A percentile compares a stretch with the other conserved stretches of the same genome.
phyloP scores from a whole-genome alignment of 2,113 vertebrate species.

The Rana temporaria region DNA sequence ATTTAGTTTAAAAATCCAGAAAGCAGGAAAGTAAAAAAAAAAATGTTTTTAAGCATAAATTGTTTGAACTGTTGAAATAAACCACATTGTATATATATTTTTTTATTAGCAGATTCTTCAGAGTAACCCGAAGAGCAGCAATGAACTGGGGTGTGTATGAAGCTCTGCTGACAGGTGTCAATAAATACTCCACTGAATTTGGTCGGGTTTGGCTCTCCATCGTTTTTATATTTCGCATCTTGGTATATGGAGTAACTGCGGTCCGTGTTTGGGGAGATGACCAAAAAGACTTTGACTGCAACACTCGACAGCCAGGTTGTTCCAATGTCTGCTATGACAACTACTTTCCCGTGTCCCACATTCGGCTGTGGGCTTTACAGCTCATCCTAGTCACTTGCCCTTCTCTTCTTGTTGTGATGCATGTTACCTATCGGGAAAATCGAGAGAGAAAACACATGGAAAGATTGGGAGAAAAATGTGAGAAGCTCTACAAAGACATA shows the following conservation, averaged over 20 bases:
- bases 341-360: conserved; percentile 92
- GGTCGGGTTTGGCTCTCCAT: conserved; percentile 93
- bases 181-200: conserved; percentile 93
- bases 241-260: conserved; percentile 92
- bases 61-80: neutral
- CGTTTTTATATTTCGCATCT: conserved; percentile 91
- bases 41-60: too few relatives aligned
- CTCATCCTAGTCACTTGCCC: conserved; percentile 97
- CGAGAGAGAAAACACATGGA: conserved; percentile 73
- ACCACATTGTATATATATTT: neutral
- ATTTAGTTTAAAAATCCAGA: too few relatives aligned
- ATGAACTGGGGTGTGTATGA: conserved; percentile 95
- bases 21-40: too few relatives aligned
- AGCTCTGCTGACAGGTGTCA: conserved; percentile 86
- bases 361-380: conserved; percentile 96
- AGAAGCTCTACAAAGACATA: conserved; percentile 73
- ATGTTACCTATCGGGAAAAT: conserved; percentile 89
- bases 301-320: conserved; percentile 92
- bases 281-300: conserved; percentile 92
- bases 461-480: conserved; percentile 62
- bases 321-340: conserved; percentile 90
- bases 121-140: neutral
- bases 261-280: conserved; percentile 93
- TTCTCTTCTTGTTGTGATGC: conserved; percentile 91
- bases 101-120: neutral